phyloP scores from a whole-genome alignment of 2,797 vertebrate genomes.

The Ctenochaetus hawaiiensis region DNA sequence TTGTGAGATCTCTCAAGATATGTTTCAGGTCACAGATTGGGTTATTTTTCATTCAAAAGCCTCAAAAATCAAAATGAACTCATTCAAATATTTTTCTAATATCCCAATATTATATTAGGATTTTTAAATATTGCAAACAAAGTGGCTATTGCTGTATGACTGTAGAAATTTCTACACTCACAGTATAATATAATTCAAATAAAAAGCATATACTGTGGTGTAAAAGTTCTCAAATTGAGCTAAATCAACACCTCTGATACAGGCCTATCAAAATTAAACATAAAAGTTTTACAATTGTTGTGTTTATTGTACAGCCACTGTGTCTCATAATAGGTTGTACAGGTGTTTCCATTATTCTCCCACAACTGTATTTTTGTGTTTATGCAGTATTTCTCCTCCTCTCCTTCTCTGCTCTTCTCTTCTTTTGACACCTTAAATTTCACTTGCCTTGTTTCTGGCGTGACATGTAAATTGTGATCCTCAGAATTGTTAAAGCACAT shows the following conservation, averaged over 20 bases:
- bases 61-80: too few relatives aligned
- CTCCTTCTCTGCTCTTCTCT: background rate
- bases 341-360: constrained; percentile 11
- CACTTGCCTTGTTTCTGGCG: constrained; percentile 3
- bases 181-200: background rate
- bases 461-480: constrained; percentile 29
- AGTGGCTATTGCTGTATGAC: too few relatives aligned
- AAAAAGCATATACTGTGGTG: background rate
- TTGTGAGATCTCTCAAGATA: too few relatives aligned
- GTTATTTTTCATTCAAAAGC: too few relatives aligned
- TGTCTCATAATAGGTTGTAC: constrained; percentile 13
- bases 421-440: constrained; percentile 33
- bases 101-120: too few relatives aligned
- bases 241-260: background rate
- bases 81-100: too few relatives aligned
- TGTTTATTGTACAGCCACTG: background rate
- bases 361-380: background rate
- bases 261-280: background rate
- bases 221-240: background rate
- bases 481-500: constrained; percentile 29
- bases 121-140: too few relatives aligned
- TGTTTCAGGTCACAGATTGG: too few relatives aligned
- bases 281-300: background rate
- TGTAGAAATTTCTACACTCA: background rate
- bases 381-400: constrained; percentile 8